Conservation (phyloP, 2,888 invertebrate genomes). For the Rhagonycha lutea region DNA sequence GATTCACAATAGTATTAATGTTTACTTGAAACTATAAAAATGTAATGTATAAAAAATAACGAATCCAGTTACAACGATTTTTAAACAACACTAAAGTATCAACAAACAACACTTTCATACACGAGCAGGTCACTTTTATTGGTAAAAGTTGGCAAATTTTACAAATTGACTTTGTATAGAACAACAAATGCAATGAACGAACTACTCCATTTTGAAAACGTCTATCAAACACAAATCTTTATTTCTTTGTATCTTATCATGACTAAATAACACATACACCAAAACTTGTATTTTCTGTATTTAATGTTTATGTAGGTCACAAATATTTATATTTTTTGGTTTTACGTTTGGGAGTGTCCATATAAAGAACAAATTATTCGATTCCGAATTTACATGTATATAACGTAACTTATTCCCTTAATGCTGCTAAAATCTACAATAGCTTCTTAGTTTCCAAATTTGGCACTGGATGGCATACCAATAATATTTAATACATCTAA, state of each 20-base stretch:
- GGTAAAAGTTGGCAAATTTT: conserved; percentile 4
- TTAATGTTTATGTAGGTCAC: conserved; percentile 43
- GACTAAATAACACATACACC: conserved; percentile 39
- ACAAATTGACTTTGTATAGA: conserved; percentile 22
- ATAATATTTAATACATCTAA: neutral
- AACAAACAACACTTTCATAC: conserved; percentile 19
- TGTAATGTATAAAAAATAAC: neutral
- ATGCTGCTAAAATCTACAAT: conserved; percentile 8
- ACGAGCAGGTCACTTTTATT: conserved; percentile 12
- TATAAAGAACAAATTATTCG: conserved; percentile 44
- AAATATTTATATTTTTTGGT: conserved; percentile 39
- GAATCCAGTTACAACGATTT: conserved; percentile 11
- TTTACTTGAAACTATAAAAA: conserved; percentile 21
- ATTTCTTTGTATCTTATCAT: conserved; percentile 45
- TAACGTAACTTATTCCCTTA: conserved; percentile 27
- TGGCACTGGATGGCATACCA: conserved; percentile 3
- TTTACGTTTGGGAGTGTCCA: conserved; percentile 47
- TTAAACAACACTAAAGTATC: conserved; percentile 10
- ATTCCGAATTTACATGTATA: conserved; percentile 39
- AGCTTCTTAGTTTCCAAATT: neutral
- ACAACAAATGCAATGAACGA: conserved; percentile 47
- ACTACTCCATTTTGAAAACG: conserved; percentile 54
- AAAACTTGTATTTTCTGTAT: conserved; percentile 38
- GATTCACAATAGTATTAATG: conserved; percentile 18
- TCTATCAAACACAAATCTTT: conserved; percentile 45